A percentile compares a stretch with the other conserved stretches of the same genome.
Conservation (phyloP, 2,888 invertebrate genomes). For the Andrena chrysosceles region DNA sequence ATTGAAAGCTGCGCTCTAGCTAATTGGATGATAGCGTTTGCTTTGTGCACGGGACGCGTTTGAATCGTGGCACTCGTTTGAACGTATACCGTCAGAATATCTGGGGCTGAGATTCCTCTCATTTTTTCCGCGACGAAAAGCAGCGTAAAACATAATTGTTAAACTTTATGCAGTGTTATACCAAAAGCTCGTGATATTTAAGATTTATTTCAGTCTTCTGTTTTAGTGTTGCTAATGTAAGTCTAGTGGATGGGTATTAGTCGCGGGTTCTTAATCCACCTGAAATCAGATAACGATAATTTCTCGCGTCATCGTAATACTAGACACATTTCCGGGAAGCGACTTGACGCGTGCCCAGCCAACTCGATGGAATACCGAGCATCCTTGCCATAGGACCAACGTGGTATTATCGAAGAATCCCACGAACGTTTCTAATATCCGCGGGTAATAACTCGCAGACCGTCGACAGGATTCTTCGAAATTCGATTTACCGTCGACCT, state of each 20-base stretch:
- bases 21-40: slow-evolving; percentile 25
- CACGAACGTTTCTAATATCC: slow-evolving; percentile 7
- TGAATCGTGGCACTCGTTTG: slow-evolving; percentile 15
- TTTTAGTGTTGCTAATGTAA: too few relatives aligned
- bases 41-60: slow-evolving; percentile 11
- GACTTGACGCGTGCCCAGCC: not conserved
- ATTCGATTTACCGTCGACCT: slow-evolving; percentile 50
- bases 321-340: slow-evolving; percentile 9
- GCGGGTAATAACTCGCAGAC: not conserved
- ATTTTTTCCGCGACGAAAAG: not conserved
- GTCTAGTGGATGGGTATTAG: too few relatives aligned
- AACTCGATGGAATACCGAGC: not conserved
- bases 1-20: not conserved
- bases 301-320: not conserved
- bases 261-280: not conserved
- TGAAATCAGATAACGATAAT: slow-evolving; percentile 1
- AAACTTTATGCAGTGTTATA: not conserved
- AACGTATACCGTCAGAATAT: not conserved
- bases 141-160: not conserved
- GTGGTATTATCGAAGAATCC: not conserved
- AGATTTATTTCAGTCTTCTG: too few relatives aligned
- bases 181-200: not conserved
- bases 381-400: not conserved
- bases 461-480: slow-evolving; percentile 40
- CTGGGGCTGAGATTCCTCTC: not conserved